A percentile compares a stretch with the other conserved stretches of the same genome.
Evolutionary conservation across 53 echinoderm and acorn worm species (phyloP).

Genomic region (Temnopleurus reevesii): DNA sequence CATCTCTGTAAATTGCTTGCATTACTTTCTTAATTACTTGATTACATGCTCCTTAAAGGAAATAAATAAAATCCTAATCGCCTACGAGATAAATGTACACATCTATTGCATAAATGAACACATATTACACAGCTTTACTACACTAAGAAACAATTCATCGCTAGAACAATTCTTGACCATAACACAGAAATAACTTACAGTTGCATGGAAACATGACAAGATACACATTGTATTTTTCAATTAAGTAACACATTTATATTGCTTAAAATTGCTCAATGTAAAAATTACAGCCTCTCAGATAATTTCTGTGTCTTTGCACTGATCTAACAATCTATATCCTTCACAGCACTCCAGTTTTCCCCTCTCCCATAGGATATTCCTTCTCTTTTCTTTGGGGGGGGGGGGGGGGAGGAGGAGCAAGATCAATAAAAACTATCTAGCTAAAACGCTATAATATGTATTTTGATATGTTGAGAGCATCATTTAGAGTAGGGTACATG

Average conservation of each 20-base stretch:
- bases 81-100: background rate
- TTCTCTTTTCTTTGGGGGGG: too few species aligned
- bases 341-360: too few species aligned
- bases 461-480: too few species aligned
- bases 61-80: background rate
- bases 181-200: background rate
- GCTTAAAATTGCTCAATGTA: background rate
- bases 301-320: too few species aligned
- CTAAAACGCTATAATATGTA: too few species aligned
- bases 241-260: slow-evolving; percentile 2
- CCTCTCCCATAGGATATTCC: too few species aligned
- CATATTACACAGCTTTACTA: background rate
- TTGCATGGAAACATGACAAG: slow-evolving; percentile 6
- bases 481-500: too few species aligned
- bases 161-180: background rate
- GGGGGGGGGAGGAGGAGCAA: too few species aligned
- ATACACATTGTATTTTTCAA: too few species aligned
- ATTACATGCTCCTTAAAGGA: slow-evolving; percentile 17
- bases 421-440: too few species aligned
- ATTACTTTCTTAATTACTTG: background rate
- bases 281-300: background rate
- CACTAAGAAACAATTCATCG: background rate
- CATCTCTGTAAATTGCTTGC: background rate
- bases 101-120: slow-evolving; percentile 13
- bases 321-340: too few species aligned